Base-by-base conservation (phyloP, 2,113 vertebrate genomes). In the Globicephala melas region DNA sequence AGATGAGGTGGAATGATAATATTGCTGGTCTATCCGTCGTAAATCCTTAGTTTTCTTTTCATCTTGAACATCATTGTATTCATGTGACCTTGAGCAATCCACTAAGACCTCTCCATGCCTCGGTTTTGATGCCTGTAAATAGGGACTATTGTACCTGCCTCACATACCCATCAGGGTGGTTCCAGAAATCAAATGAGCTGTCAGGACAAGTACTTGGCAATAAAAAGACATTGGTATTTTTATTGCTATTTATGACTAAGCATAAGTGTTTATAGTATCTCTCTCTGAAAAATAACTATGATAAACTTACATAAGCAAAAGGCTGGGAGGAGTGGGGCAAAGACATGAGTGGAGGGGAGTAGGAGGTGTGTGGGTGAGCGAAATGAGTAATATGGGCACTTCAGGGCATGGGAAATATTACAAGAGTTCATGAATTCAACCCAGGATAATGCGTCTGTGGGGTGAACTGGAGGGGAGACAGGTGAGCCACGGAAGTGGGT, bases 401-500 rank as follows among this genome's bases (percentile, higher is more conserved):
- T 31, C 7, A 28, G 76, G 26, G 74, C 92, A 92, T 65, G n/a
- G 92, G 93, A 90, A 85, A 53, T 80, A 62, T 89, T 84, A 85
- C n/a, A 94, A 62, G 90, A 92, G 79, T 58, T 95, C 74, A 95
- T 65, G 88, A 91, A 67, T 81, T 84, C 83, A 94, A 71, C 47
- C 58, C 90, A 92, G 95, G 44, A 88, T 73, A 74, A 97, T 79
- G 94, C 50, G 60, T 65, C 80, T 96, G 62, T 33, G 70, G 79
- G 96, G 95, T 97, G 70, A 97, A 85, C 5, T 76, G 31, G 50
- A 95, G 97, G 90, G 96, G 90, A 97, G 91, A 96, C 84, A 95
- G 95, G 97, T 95, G 84, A 96, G 71, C 28, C 63, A 77, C 23
- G 79, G 77, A 87, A 68, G 31, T 82, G 73, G 81, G 67, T 89